Base-by-base conservation (phyloP, 2,797 vertebrate species). In the Lophotriccus pileatus region DNA sequence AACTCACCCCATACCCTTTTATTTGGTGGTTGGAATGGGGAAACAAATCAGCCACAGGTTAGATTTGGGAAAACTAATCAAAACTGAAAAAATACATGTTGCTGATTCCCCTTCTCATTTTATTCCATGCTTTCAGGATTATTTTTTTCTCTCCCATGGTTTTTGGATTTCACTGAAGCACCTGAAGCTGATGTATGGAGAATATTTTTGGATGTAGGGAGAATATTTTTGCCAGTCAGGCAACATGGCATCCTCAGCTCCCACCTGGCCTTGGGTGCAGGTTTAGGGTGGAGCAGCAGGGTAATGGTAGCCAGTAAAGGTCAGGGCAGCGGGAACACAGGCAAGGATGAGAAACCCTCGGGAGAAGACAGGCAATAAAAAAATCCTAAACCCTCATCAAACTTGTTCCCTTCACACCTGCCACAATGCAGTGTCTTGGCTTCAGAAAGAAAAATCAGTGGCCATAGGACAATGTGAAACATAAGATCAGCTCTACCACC, bases 201-300 rank as follows among this genome's bases (percentile, higher is more conserved):
- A 64, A 9, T 30, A n/a, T 47, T 62, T 64, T 18, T 52, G 27
- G 44, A 73, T n/a, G 13, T 11, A 47, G 10, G n/a, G 23, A 70
- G 30, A 64, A 9, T 27, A 30, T 47, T 58, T 64, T 18, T 52
- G 59, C 50, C 56, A 66, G 43, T 1, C 3, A 85, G 14, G n/a
- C 27, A 59, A 14, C 0, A 4, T 20, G 44, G 34, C 66, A 80
- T 32, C 64, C 56, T 60, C 66, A 72, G 28, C 30, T 89, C 59
- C 23, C 0, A 55, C 7, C 16, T 50, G 63, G 16, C 49, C 7
- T 1, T 0, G 1, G 37, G 22, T 21, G 37, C 1, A 9, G n/a
- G 37, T 63, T 64, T 36, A 23, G 11, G 1, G 14, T 9, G 9
- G 23, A 84, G 30, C 49, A 69, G 43, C 13, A 64, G 55, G 14